These are phyloP conservation scores for Mamestra brassicae DNA, from an alignment of 2,888 invertebrate genomes.

Conservation along the genomic window DNA sequence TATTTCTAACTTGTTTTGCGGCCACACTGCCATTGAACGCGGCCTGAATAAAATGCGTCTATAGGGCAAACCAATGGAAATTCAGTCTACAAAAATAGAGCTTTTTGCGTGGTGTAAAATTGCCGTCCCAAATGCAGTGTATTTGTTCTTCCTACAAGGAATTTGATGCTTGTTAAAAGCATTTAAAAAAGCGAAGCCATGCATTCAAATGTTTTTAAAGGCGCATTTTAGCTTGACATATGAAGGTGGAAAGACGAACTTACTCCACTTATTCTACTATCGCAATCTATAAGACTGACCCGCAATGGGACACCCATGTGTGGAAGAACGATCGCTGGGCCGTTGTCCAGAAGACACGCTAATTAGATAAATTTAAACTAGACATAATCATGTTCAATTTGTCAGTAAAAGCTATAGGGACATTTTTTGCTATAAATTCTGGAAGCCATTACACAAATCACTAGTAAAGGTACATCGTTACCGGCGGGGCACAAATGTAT, in stretches of 20 bases:
- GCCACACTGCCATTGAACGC: background rate
- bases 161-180: background rate
- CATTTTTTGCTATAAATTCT: background rate
- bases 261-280: too few species aligned
- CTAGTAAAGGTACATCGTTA: background rate
- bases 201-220: background rate
- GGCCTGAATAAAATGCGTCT: background rate
- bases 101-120: background rate
- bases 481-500: conserved; percentile 7
- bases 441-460: conserved; percentile 30
- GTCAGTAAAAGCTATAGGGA: too few species aligned
- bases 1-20: background rate
- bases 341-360: too few species aligned
- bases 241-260: background rate
- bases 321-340: too few species aligned
- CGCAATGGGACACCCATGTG: too few species aligned
- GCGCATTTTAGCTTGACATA: background rate
- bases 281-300: too few species aligned
- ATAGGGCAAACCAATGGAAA: background rate
- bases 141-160: background rate
- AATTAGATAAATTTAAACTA: too few species aligned
- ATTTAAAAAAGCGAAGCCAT: background rate
- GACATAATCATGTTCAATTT: too few species aligned
- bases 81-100: background rate
- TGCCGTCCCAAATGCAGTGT: too few species aligned